phyloP scores from a whole-genome alignment of 1,140 invertebrate genomes.

The Pogonomyrmex californicus region DNA sequence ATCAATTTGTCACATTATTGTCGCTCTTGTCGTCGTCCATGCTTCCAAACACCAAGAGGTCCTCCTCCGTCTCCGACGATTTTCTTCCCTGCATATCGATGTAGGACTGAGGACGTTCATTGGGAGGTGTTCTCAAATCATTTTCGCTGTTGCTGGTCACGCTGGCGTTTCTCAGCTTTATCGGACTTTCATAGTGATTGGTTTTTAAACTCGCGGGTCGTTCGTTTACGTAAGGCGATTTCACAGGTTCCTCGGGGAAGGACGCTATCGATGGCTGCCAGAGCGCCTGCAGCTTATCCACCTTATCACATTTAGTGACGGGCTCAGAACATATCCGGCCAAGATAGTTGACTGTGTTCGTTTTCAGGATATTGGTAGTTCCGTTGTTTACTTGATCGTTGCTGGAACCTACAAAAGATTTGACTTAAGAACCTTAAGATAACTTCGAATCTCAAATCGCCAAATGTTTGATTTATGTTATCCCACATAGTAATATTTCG shows the following conservation, averaged over 20 bases:
- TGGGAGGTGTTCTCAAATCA: conserved; percentile 81
- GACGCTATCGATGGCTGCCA: conserved; percentile 79
- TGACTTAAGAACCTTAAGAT: neutral
- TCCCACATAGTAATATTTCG: neutral
- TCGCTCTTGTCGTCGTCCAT: conserved; percentile 71
- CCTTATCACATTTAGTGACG: conserved; percentile 84
- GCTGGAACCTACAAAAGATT: conserved; percentile 54
- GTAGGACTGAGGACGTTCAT: conserved; percentile 85
- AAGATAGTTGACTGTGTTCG: conserved; percentile 83
- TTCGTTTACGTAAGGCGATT: conserved; percentile 83
- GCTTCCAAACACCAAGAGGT: conserved; percentile 76
- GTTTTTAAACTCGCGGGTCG: conserved; percentile 67
- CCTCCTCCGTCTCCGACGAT: conserved; percentile 71
- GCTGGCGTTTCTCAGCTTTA: conserved; percentile 83
- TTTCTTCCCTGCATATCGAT: conserved; percentile 86
- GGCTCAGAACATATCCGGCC: conserved; percentile 81
- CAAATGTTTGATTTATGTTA: neutral
- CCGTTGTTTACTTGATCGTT: conserved; percentile 52
- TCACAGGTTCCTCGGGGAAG: conserved; percentile 72
- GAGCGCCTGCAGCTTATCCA: conserved; percentile 85
- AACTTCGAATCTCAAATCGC: neutral
- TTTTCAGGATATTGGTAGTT: conserved; percentile 34
- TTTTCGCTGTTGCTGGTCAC: conserved; percentile 83
- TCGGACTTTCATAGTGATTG: conserved; percentile 87
- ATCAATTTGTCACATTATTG: conserved; percentile 52